Conservation (phyloP, 1,140 invertebrate species). For the Zaprionus taronus region DNA sequence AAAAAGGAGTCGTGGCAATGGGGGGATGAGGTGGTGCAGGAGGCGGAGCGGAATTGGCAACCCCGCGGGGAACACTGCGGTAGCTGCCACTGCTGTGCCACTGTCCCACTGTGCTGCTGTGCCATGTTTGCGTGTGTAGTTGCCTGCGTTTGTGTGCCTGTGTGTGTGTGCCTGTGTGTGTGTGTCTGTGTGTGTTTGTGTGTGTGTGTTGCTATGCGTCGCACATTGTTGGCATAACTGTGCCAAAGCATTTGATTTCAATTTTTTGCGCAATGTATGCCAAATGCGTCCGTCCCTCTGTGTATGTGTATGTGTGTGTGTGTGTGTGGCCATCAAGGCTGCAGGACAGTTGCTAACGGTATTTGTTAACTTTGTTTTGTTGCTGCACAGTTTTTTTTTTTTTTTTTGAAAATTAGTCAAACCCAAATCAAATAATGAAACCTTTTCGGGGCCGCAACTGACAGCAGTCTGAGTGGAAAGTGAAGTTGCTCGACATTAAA, state of each 20-base stretch:
- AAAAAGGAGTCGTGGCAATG: too few species aligned
- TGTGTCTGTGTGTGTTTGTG: neutral
- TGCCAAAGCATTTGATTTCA: slow-evolving; percentile 66
- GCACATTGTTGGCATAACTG: slow-evolving; percentile 29
- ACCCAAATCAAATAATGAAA: neutral
- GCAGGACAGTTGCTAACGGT: neutral
- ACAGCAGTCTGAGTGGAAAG: neutral
- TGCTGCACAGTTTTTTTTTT: neutral
- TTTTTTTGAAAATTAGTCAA: neutral
- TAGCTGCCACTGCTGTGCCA: slow-evolving; percentile 3
- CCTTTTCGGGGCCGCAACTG: neutral
- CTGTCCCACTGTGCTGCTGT: neutral
- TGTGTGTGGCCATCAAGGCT: slow-evolving; percentile 8
- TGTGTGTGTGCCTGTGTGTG: neutral
- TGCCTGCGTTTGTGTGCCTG: neutral
- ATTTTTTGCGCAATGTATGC: slow-evolving; percentile 45
- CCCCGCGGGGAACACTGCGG: neutral
- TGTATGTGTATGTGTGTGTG: slow-evolving; percentile 1
- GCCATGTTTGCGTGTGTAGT: too few species aligned
- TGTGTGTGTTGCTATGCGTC: slow-evolving; percentile 20
- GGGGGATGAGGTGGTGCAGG: neutral
- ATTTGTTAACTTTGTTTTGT: neutral
- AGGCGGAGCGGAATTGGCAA: neutral
- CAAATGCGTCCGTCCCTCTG: neutral
- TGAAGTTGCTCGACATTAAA: neutral